A percentile compares a stretch with the other conserved stretches of the same genome.
phyloP scores from a whole-genome alignment of 2,888 invertebrate species.

The Xestia rhomboidea region DNA sequence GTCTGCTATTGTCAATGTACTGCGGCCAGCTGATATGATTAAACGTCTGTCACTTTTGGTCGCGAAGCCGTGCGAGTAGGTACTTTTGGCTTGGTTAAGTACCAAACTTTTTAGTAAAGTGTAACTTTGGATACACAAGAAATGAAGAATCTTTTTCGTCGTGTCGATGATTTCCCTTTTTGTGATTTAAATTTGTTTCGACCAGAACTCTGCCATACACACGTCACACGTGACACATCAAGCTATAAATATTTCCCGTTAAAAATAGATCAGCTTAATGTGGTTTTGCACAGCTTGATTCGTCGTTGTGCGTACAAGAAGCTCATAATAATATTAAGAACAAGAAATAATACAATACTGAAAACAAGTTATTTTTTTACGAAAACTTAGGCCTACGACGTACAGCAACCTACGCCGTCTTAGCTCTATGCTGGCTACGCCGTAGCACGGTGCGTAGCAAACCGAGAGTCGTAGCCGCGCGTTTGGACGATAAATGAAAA shows the following conservation, averaged over 20 bases:
- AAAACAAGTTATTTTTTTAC: not conserved
- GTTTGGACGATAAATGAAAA: not conserved
- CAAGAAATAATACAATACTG: not conserved
- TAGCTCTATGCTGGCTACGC: constrained; percentile 18
- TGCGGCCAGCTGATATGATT: constrained; percentile 29
- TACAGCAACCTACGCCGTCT: not conserved
- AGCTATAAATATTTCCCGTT: too few relatives aligned
- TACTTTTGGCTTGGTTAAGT: constrained; percentile 7
- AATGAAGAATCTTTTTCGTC: too few relatives aligned
- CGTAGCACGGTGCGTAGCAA: constrained; percentile 44
- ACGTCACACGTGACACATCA: too few relatives aligned
- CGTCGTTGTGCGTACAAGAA: too few relatives aligned
- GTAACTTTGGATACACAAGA: not conserved
- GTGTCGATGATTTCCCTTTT: too few relatives aligned
- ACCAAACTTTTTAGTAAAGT: not conserved
- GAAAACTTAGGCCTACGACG: not conserved
- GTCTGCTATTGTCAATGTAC: constrained; percentile 28
- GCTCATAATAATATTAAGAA: not conserved
- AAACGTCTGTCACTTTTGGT: constrained; percentile 20
- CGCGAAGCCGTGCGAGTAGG: not conserved
- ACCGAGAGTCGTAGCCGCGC: not conserved
- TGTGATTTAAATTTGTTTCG: too few relatives aligned
- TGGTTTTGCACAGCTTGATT: too few relatives aligned
- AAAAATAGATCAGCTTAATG: too few relatives aligned
- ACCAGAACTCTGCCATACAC: too few relatives aligned